A percentile compares a stretch with the other conserved stretches of the same genome.
Conservation (phyloP, 2,888 invertebrate species). For the Apamea epomidion region DNA sequence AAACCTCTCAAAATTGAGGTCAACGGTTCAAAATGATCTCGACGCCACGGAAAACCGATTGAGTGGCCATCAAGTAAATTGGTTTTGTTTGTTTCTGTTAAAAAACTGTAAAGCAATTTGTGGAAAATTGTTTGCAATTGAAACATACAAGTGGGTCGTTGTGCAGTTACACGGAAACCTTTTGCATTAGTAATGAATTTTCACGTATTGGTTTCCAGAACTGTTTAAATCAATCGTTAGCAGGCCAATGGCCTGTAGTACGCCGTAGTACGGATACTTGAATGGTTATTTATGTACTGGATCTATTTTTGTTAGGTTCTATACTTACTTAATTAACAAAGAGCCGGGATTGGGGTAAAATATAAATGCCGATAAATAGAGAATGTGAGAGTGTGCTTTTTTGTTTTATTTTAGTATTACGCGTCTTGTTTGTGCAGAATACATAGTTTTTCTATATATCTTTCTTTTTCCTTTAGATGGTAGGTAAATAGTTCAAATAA, state of each 20-base stretch:
- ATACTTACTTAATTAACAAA: neutral
- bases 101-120: conserved; percentile 3
- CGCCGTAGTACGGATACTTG: neutral
- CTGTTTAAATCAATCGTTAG: conserved; percentile 4
- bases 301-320: neutral
- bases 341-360: too few relatives aligned
- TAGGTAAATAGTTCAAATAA: too few relatives aligned
- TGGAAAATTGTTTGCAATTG: neutral
- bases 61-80: conserved; percentile 38
- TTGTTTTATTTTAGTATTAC: neutral
- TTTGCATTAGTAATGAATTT: conserved; percentile 27
- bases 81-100: conserved; percentile 37
- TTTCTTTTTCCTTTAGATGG: neutral
- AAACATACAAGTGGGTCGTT: conserved; percentile 16
- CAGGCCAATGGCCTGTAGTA: neutral
- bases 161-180: neutral
- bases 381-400: neutral
- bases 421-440: neutral
- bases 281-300: neutral
- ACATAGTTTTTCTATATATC: neutral
- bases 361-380: neutral
- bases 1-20: conserved; percentile 22
- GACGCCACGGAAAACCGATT: conserved; percentile 9
- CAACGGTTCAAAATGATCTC: conserved; percentile 24
- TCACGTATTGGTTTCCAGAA: conserved; percentile 12